phyloP scores from a whole-genome alignment of 2,797 vertebrate genomes.

The Lepilemur septentrionalis region DNA sequence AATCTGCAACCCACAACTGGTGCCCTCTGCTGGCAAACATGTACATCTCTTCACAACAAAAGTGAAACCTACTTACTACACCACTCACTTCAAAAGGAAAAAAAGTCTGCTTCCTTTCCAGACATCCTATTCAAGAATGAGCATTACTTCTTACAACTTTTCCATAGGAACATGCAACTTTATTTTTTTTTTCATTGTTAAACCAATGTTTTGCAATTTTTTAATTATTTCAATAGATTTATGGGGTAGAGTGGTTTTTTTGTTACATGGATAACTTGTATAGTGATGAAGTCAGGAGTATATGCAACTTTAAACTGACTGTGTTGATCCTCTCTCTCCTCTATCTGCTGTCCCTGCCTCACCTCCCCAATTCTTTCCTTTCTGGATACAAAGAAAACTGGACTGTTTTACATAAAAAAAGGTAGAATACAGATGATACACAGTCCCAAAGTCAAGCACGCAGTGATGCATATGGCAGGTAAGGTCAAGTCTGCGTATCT shows the following conservation, averaged over 20 bases:
- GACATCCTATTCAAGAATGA: not conserved
- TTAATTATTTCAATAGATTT: not conserved
- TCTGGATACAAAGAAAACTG: not conserved
- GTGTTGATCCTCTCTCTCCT: not conserved
- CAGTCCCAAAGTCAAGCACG: not conserved
- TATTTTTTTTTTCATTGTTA: not conserved
- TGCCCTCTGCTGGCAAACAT: slow-evolving; percentile 71
- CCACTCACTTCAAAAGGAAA: not conserved
- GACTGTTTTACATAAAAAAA: slow-evolving; percentile 3
- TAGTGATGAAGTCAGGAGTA: not conserved
- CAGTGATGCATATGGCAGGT: not conserved
- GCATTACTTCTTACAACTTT: not conserved
- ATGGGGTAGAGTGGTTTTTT: not conserved
- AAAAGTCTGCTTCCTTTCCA: not conserved
- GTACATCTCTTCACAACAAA: slow-evolving; percentile 8
- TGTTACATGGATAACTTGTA: not conserved
- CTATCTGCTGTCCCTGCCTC: not conserved
- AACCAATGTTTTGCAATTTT: not conserved
- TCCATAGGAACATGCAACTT: not conserved
- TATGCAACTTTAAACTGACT: not conserved
- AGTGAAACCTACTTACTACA: not conserved
- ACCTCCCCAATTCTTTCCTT: not conserved
- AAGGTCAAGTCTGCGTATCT: not conserved
- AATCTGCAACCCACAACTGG: not conserved
- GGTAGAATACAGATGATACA: not conserved